These are phyloP conservation scores for Chaenodraco wilsoni DNA, from an alignment of 2,797 vertebrate genomes.

Conservation along the genomic window DNA sequence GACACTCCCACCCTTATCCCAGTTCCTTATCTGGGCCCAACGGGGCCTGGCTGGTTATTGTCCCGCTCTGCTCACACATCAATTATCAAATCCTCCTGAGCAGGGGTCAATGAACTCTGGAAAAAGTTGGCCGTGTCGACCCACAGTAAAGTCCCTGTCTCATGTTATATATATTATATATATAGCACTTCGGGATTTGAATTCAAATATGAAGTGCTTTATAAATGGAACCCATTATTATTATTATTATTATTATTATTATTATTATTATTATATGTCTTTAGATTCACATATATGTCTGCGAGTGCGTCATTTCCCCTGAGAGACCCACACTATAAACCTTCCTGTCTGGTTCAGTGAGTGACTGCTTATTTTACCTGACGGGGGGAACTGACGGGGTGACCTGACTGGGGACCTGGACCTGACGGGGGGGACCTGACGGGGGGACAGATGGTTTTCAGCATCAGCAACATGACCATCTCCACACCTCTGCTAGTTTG, in stretches of 20 bases:
- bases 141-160: conserved; percentile 32
- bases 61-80: conserved; percentile 29
- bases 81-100: conserved; percentile 39
- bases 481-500: conserved; percentile 25
- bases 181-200: too few species aligned
- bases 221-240: too few species aligned
- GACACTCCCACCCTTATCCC: conserved; percentile 62
- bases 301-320: conserved; percentile 6
- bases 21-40: conserved; percentile 67
- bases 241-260: too few species aligned
- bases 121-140: conserved; percentile 16
- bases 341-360: conserved; percentile 25
- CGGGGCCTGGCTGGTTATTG: conserved; percentile 50
- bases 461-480: conserved; percentile 16
- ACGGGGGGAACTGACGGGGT: not conserved
- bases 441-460: not conserved
- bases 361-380: conserved; percentile 40
- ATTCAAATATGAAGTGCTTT: too few species aligned
- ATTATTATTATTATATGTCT: not conserved
- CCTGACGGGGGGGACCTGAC: too few species aligned
- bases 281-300: conserved; percentile 11
- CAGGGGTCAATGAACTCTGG: conserved; percentile 49
- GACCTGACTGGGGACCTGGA: not conserved
- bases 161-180: not conserved
- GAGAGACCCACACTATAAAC: conserved; percentile 30